These are phyloP conservation scores for Aplysia californica DNA, from an alignment of 1,140 invertebrate species.

Conservation along the genomic window DNA sequence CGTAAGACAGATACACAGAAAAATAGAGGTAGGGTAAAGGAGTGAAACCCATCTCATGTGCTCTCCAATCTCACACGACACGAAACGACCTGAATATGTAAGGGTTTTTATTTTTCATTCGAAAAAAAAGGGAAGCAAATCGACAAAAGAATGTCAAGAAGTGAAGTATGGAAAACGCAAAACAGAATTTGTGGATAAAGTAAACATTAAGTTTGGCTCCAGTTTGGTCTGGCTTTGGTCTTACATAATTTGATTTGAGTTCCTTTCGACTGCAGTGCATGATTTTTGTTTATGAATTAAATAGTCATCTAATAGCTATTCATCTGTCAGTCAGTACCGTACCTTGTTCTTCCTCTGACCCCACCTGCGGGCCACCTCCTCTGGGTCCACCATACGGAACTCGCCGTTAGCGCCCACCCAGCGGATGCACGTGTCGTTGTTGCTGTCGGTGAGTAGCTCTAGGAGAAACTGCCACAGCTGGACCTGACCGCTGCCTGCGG, in stretches of 20 bases:
- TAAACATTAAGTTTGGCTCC: too few relatives aligned
- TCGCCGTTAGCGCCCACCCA: constrained; percentile 99
- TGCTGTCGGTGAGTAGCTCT: constrained; percentile 94
- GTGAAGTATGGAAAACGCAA: not conserved
- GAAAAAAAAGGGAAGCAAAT: too few relatives aligned
- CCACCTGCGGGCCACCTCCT: constrained; percentile 95
- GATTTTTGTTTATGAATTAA: too few relatives aligned
- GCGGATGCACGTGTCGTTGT: constrained; percentile 93
- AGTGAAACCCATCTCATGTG: not conserved
- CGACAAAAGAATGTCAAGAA: too few relatives aligned
- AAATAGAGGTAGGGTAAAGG: not conserved
- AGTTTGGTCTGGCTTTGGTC: too few relatives aligned
- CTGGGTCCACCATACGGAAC: constrained; percentile 96
- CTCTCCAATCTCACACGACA: not conserved
- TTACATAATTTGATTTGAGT: too few relatives aligned
- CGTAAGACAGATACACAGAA: not conserved
- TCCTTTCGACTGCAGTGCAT: too few relatives aligned
- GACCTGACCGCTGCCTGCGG: constrained; percentile 58
- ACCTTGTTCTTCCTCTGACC: constrained; percentile 93
- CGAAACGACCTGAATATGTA: too few relatives aligned
- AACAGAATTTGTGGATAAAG: constrained; percentile 5
- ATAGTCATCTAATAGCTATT: too few relatives aligned
- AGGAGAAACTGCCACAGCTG: constrained; percentile 95
- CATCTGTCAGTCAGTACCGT: too few relatives aligned
- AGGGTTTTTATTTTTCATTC: too few relatives aligned